A percentile compares a stretch with the other conserved stretches of the same genome.
phyloP scores from a whole-genome alignment of 2,113 vertebrate species.

The Danio rerio region DNA sequence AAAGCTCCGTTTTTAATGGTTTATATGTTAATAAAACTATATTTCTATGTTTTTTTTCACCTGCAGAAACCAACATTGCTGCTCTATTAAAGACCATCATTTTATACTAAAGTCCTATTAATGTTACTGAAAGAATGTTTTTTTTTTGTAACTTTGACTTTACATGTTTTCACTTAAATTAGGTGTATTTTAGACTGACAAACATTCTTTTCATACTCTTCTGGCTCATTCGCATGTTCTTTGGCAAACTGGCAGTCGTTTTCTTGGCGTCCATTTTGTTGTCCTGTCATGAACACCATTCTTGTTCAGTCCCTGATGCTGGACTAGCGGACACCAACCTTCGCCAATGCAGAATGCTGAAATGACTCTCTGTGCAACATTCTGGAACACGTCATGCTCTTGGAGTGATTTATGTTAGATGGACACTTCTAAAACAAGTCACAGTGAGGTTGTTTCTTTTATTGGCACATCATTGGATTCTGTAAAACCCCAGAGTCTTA shows the following conservation, averaged over 20 bases:
- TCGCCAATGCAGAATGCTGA: not conserved
- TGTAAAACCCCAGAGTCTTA: not conserved
- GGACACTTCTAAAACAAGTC: not conserved
- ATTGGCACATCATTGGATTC: not conserved
- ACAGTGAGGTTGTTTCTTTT: not conserved
- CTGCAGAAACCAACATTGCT: too few relatives aligned
- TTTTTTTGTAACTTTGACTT: not conserved
- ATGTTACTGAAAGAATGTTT: not conserved
- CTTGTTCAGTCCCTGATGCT: not conserved
- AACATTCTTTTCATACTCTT: constrained; percentile 30
- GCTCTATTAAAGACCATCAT: too few relatives aligned
- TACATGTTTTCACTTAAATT: not conserved
- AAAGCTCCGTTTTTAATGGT: too few relatives aligned
- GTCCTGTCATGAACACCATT: constrained; percentile 7
- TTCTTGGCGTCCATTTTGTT: constrained; percentile 9
- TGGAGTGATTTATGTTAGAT: not conserved
- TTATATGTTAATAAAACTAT: too few relatives aligned
- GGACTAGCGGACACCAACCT: not conserved
- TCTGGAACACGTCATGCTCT: not conserved
- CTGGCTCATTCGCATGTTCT: constrained; percentile 6
- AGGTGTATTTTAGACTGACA: not conserved
- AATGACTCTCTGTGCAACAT: not conserved
- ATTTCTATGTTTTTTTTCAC: too few relatives aligned
- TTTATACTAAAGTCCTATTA: too few relatives aligned
- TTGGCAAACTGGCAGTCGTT: not conserved